Percentiles rank a stretch among this genome's conserved stretches.
phyloP scores from a whole-genome alignment of 2,888 invertebrate genomes.

The Eristalinus sepulchralis region DNA sequence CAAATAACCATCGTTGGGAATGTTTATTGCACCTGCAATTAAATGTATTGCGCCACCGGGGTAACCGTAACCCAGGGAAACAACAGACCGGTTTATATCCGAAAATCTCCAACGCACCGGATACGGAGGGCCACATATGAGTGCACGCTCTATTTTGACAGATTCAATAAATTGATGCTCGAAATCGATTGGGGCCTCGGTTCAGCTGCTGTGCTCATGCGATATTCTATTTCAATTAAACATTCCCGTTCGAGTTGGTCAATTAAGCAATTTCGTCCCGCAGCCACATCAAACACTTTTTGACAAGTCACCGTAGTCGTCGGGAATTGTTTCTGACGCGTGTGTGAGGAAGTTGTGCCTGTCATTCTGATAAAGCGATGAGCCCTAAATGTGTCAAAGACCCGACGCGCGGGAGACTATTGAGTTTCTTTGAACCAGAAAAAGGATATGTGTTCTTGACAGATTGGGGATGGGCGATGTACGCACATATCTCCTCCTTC shows the following conservation, averaged over 20 bases:
- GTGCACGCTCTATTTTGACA: constrained; percentile 15
- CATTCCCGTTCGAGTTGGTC: background rate
- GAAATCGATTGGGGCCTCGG: constrained; percentile 33
- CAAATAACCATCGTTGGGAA: constrained; percentile 61
- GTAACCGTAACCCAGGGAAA: constrained; percentile 25
- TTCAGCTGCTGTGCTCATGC: background rate
- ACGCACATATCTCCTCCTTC: no score
- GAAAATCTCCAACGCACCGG: background rate
- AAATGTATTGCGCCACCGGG: constrained; percentile 51
- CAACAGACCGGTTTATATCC: background rate
- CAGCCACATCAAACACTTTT: background rate
- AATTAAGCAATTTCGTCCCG: constrained; percentile 2
- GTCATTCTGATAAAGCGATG: background rate
- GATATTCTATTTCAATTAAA: constrained; percentile 13
- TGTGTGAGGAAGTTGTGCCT: background rate
- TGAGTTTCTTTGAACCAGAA: background rate
- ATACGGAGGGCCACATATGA: background rate
- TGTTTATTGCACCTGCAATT: constrained; percentile 70
- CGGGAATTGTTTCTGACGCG: background rate
- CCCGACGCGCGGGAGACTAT: background rate
- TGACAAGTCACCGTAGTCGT: background rate
- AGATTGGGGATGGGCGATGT: background rate
- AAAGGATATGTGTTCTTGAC: background rate
- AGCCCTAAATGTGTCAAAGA: background rate
- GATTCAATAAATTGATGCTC: constrained; percentile 42